phyloP scores from a whole-genome alignment of 2,113 vertebrate species.

The Rutilus rutilus region DNA sequence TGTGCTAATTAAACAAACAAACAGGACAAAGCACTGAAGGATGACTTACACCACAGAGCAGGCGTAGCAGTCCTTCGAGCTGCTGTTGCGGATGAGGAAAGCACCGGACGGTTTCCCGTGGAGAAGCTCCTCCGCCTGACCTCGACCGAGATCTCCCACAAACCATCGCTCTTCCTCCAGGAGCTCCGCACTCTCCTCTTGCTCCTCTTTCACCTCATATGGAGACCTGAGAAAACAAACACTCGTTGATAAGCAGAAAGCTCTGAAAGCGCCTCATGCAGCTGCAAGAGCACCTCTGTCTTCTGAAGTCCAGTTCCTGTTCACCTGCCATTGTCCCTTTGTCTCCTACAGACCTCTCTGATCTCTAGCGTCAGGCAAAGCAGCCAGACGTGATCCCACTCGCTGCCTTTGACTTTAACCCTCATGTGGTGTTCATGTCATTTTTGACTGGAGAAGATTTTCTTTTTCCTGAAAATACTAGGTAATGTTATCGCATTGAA shows the following conservation, averaged over 20 bases:
- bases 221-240: slow-evolving; percentile 48
- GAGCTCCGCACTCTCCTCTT: slow-evolving; percentile 88
- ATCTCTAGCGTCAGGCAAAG: slow-evolving; percentile 11
- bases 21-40: background rate
- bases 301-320: background rate
- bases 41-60: slow-evolving; percentile 97
- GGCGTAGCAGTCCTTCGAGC: slow-evolving; percentile 94
- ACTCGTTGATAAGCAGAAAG: background rate
- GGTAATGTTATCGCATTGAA: too few species aligned
- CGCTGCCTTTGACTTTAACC: background rate
- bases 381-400: background rate
- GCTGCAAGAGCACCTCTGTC: background rate
- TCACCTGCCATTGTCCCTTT: background rate
- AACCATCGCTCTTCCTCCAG: slow-evolving; percentile 96
- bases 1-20: background rate
- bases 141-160: slow-evolving; percentile 91
- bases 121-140: slow-evolving; percentile 93
- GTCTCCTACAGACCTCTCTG: slow-evolving; percentile 13
- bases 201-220: slow-evolving; percentile 83
- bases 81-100: slow-evolving; percentile 95
- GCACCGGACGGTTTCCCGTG: slow-evolving; percentile 89
- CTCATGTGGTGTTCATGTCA: too few species aligned
- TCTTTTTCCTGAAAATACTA: too few species aligned
- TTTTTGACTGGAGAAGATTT: too few species aligned
- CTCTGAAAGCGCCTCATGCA: background rate